phyloP scores from a whole-genome alignment of 2,888 invertebrate genomes.

The Germaria angustata region DNA sequence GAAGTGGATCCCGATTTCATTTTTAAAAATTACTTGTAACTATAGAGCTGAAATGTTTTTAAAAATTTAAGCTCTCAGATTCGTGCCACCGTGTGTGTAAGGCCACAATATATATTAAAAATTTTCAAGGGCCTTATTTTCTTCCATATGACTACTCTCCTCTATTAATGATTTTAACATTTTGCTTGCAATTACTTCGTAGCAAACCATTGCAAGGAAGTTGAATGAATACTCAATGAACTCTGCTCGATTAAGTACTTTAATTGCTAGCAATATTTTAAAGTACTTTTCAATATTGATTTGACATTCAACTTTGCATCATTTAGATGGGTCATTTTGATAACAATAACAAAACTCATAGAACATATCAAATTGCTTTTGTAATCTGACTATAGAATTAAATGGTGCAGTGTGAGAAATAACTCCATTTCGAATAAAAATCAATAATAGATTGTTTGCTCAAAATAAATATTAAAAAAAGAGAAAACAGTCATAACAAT shows the following conservation, averaged over 20 bases:
- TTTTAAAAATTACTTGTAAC: too few relatives aligned
- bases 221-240: background rate
- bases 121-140: too few relatives aligned
- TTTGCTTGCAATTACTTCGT: background rate
- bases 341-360: background rate
- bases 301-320: conserved; percentile 35
- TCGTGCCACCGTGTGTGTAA: too few relatives aligned
- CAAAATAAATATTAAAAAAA: too few relatives aligned
- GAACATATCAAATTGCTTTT: background rate
- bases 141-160: too few relatives aligned
- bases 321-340: conserved; percentile 3
- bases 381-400: background rate
- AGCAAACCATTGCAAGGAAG: background rate
- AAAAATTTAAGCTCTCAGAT: too few relatives aligned
- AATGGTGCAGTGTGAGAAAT: conserved; percentile 1
- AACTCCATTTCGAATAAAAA: background rate
- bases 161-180: background rate
- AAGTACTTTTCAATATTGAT: conserved; percentile 33
- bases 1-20: too few relatives aligned
- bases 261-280: conserved; percentile 7
- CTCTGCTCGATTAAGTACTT: background rate
- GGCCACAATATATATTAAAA: too few relatives aligned
- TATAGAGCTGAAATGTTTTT: too few relatives aligned
- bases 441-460: conserved; percentile 9
- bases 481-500: background rate